A percentile compares a stretch with the other conserved stretches of the same genome.
Conservation (phyloP, 2,113 vertebrate species). For the Ochotona curzoniae region DNA sequence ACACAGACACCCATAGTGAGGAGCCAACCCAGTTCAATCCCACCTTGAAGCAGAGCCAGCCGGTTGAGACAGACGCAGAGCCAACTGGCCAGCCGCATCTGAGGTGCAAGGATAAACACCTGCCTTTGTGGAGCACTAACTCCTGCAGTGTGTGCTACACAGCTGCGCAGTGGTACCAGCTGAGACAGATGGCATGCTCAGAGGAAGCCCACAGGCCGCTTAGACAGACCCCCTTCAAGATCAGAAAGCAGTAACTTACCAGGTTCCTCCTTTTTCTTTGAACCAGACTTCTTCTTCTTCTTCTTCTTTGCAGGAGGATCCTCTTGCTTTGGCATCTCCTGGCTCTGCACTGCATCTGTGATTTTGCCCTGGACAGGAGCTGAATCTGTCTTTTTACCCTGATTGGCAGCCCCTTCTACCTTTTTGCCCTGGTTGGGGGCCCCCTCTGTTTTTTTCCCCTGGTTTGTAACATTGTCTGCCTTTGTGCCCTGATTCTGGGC, state of each 20-base stretch:
- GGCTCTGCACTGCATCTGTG: constrained; percentile 67
- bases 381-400: constrained; percentile 81
- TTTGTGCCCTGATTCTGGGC: too few relatives aligned
- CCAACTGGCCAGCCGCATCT: neutral
- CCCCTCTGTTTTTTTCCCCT: constrained; percentile 82
- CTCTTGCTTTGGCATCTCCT: constrained; percentile 88
- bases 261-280: constrained; percentile 92
- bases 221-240: neutral
- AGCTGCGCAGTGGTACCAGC: neutral
- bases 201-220: neutral
- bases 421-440: constrained; percentile 81
- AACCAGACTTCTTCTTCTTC: constrained; percentile 90
- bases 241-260: constrained; percentile 85
- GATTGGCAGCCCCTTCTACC: constrained; percentile 56
- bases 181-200: neutral
- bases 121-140: neutral
- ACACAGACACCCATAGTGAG: neutral
- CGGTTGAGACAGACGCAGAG: neutral
- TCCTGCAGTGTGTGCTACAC: neutral
- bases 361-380: constrained; percentile 63
- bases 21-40: neutral
- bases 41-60: neutral
- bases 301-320: constrained; percentile 90
- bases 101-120: neutral
- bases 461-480: neutral